Percentiles rank a stretch among this genome's conserved stretches.
phyloP scores from a whole-genome alignment of 2,113 vertebrate genomes.

The Bettongia penicillata region DNA sequence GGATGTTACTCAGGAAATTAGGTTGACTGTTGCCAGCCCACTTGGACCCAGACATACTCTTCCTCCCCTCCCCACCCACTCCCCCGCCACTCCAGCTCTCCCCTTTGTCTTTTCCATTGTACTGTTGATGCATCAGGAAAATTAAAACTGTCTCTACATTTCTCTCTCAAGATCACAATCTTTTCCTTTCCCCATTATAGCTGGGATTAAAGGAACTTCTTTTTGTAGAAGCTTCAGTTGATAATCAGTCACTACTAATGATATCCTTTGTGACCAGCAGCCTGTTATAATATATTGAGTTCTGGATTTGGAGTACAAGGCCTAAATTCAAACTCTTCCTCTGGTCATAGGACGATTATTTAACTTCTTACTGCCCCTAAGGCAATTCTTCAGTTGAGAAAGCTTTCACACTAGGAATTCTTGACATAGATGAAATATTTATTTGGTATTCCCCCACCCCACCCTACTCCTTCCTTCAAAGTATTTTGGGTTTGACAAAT shows the following conservation, averaged over 20 bases:
- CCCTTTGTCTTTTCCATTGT: slow-evolving; percentile 47
- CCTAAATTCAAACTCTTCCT: background rate
- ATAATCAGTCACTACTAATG: background rate
- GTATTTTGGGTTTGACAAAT: background rate
- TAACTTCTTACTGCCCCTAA: background rate
- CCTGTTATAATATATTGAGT: background rate
- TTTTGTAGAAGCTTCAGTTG: background rate
- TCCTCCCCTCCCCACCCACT: background rate
- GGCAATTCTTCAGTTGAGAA: background rate
- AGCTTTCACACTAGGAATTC: background rate
- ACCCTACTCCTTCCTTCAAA: background rate
- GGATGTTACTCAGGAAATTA: slow-evolving; percentile 74
- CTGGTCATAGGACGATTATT: background rate
- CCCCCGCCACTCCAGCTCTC: slow-evolving; percentile 41
- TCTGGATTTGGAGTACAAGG: background rate
- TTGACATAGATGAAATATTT: background rate
- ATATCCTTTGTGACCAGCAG: background rate
- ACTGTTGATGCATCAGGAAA: slow-evolving; percentile 67
- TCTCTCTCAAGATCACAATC: background rate
- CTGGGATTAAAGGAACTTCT: background rate
- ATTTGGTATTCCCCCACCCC: background rate
- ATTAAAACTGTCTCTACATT: slow-evolving; percentile 48
- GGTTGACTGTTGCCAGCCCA: slow-evolving; percentile 60
- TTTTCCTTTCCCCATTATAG: background rate
- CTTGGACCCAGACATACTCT: slow-evolving; percentile 58